phyloP scores from a whole-genome alignment of 2,797 vertebrate species.

The Etheostoma nigrum region DNA sequence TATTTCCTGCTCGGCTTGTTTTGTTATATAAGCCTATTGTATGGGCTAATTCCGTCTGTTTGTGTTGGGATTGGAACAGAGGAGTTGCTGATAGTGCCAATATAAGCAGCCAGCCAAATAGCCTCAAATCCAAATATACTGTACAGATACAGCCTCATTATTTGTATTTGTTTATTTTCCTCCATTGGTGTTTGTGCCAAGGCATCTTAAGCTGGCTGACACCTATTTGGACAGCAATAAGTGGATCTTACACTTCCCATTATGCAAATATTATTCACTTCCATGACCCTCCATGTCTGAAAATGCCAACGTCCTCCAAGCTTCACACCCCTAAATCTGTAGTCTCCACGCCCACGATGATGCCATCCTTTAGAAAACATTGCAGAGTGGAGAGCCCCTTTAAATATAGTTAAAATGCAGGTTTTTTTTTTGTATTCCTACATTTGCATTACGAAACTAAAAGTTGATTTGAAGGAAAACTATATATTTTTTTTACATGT shows the following conservation, averaged over 20 bases:
- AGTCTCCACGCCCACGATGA: background rate
- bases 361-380: background rate
- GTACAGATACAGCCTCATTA: conserved; percentile 23
- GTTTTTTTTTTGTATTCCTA: no score
- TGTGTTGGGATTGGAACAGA: conserved; percentile 30
- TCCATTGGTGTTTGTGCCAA: conserved; percentile 22
- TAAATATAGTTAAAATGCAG: background rate
- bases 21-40: conserved; percentile 17
- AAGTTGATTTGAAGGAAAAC: background rate
- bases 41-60: conserved; percentile 18
- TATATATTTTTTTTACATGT: background rate
- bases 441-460: background rate
- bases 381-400: background rate
- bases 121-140: conserved; percentile 34
- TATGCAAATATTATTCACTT: background rate
- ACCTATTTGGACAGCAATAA: conserved; percentile 4
- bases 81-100: conserved; percentile 27
- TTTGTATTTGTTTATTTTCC: conserved; percentile 32
- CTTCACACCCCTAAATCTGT: background rate
- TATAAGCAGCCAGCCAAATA: conserved; percentile 46
- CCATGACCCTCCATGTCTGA: background rate
- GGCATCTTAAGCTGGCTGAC: conserved; percentile 11
- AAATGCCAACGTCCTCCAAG: background rate
- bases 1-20: conserved; percentile 4
- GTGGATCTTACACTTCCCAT: conserved; percentile 2